A percentile compares a stretch with the other conserved stretches of the same genome.
Evolutionary conservation across 2,797 vertebrate genomes (phyloP).

Genomic region (Gallinago stenura): DNA sequence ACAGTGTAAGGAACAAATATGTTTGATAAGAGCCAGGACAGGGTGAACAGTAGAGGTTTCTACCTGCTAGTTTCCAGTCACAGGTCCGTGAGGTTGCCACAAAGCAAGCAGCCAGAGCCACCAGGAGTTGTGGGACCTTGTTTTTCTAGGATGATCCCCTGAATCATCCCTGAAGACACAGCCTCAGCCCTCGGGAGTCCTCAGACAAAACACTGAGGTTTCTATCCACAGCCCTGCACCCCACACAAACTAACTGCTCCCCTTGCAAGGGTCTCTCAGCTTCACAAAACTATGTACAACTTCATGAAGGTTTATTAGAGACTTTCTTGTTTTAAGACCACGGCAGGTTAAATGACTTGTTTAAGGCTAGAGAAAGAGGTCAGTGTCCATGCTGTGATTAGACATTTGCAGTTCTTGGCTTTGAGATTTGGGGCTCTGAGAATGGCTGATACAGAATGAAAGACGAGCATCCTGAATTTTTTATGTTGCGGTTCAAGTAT

Average conservation of each 20-base stretch:
- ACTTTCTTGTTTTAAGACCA: not conserved
- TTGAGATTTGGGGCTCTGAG: slow-evolving; percentile 32
- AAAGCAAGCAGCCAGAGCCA: not conserved
- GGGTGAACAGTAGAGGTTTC: not conserved
- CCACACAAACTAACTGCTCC: not conserved
- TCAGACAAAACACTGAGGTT: not conserved
- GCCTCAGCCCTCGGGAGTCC: not conserved
- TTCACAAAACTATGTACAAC: not conserved
- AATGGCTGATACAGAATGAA: slow-evolving; percentile 26
- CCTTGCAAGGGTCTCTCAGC: not conserved
- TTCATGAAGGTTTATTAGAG: not conserved
- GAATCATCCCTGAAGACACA: not conserved
- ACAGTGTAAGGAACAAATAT: not conserved
- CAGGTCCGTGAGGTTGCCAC: not conserved
- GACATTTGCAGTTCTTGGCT: not conserved
- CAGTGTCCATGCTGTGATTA: not conserved
- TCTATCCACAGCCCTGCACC: not conserved
- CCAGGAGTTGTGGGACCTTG: not conserved
- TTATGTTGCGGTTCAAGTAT: slow-evolving; percentile 68
- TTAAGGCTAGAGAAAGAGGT: not conserved
- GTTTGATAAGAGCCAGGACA: not conserved
- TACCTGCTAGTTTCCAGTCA: not conserved
- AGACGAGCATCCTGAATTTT: slow-evolving; percentile 63
- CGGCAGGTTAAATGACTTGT: not conserved
- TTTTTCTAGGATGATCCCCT: not conserved